Percentiles rank a stretch among this genome's conserved stretches.
Evolutionary conservation across 2,797 vertebrate genomes (phyloP).

Genomic region (Melanotaenia boesemani): DNA sequence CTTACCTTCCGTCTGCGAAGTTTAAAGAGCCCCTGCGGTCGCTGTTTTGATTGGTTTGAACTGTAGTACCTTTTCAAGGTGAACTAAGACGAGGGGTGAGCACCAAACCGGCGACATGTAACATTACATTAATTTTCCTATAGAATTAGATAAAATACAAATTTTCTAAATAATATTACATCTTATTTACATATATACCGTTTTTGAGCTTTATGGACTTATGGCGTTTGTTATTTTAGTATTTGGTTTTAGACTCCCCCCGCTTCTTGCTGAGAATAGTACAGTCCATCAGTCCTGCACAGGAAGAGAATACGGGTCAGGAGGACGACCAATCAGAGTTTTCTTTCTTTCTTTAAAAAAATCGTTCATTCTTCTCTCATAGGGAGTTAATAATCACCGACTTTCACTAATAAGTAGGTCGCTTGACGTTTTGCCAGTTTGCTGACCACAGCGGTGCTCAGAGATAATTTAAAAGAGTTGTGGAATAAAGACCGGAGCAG

Average conservation of each 20-base stretch:
- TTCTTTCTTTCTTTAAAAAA: not conserved
- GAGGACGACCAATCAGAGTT: not conserved
- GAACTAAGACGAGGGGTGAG: not conserved
- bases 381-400: not conserved
- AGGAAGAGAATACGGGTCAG: constrained; percentile 51
- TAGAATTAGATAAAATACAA: not conserved
- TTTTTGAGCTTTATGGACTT: not conserved
- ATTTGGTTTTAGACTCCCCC: not conserved
- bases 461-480: constrained; percentile 6
- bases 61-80: not conserved
- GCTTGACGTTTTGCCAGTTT: not conserved
- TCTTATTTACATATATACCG: not conserved
- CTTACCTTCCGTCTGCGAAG: constrained; percentile 13
- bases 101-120: accelerated
- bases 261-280: constrained; percentile 27
- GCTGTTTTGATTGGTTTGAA: constrained; percentile 41
- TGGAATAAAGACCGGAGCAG: not conserved
- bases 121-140: not conserved
- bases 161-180: accelerated
- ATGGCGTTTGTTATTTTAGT: accelerated
- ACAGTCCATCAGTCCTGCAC: constrained; percentile 26
- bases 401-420: not conserved
- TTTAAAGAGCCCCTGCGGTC: not conserved
- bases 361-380: not conserved
- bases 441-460: not conserved